A percentile compares a stretch with the other conserved stretches of the same genome.
These are phyloP conservation scores for Coregonus suidteri DNA, from an alignment of 2,797 vertebrate genomes.

Conservation along the genomic window DNA sequence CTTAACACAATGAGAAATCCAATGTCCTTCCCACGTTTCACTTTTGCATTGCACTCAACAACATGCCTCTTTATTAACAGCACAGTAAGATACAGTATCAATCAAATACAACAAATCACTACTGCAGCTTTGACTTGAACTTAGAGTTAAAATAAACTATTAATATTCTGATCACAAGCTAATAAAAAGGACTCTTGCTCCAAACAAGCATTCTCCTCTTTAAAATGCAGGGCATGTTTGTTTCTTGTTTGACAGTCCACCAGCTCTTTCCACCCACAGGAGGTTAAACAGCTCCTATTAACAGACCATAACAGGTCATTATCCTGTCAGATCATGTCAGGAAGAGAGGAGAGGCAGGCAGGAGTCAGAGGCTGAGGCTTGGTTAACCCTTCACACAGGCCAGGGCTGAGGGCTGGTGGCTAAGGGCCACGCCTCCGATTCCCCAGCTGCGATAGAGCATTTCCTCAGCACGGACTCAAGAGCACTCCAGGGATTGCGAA, in stretches of 20 bases:
- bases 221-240: not conserved
- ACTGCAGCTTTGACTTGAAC: not conserved
- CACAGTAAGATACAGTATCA: not conserved
- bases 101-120: not conserved
- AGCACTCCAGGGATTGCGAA: conserved; percentile 34
- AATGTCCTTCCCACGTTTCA: not conserved
- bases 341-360: conserved; percentile 27
- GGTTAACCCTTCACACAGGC: not conserved
- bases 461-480: conserved; percentile 27
- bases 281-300: conserved; percentile 21
- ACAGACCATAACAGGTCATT: conserved; percentile 23
- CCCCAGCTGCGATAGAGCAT: conserved; percentile 17
- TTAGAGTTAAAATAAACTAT: not conserved
- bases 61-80: not conserved
- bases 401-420: not conserved
- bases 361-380: not conserved
- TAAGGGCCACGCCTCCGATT: not conserved
- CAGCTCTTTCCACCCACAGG: not conserved
- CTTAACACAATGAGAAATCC: not conserved
- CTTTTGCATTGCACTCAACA: not conserved
- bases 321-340: conserved; percentile 64
- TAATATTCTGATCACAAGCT: conserved; percentile 41
- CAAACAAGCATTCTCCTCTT: conserved; percentile 55
- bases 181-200: conserved; percentile 52
- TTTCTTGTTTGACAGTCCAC: conserved; percentile 23